Evolutionary conservation across 1,140 invertebrate species (phyloP), one percentile per base, ranked within the genome.

Genomic region (Heliothis subflexa): DNA sequence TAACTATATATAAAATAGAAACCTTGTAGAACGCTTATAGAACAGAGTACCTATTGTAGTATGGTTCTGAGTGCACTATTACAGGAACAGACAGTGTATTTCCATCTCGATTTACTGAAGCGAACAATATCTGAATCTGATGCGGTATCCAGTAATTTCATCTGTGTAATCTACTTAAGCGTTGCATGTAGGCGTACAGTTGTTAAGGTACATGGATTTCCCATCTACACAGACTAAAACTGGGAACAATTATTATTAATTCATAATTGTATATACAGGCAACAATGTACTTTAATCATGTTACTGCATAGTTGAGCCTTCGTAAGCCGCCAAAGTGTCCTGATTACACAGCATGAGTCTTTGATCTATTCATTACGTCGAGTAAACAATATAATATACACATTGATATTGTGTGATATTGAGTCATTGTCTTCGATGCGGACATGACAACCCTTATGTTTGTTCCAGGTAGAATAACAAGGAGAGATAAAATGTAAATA

Each of bases 381-480:
- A 52, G 21, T 52, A 68, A 50, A 52, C 64, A 68, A 68, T 52
- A 52, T 52, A 52, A 47, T 64, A 45, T 33, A 64, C 61, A 21
- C 33, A 18, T 64, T 64, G 61, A 64, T 64, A 64, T 64, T 62
- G 59, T 62, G 7, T 10, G 59, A 28, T 28, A 47, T 47, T 33
- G 50, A 33, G 68, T 71, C 50, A 70, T 55, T 40, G 49, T 40
- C 50, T 54, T 59, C 21, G 18, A 49, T 49, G 28, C 5, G 71
- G 55, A 73, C 54, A 7, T 73, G 71, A 73, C 54, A 55, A 33
- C 3, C 54, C 13, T 73, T 59, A 21, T 59, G 47, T 87, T 84
- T 86, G 78, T 92, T 93, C 78, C 87, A 93, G 90, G 75, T 89
- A 80, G 55, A 70, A 62, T 70, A 76, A 83, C 54, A 78, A 80